phyloP scores from a whole-genome alignment of 2,888 invertebrate genomes.

The Cataglyphis altisquamis region DNA sequence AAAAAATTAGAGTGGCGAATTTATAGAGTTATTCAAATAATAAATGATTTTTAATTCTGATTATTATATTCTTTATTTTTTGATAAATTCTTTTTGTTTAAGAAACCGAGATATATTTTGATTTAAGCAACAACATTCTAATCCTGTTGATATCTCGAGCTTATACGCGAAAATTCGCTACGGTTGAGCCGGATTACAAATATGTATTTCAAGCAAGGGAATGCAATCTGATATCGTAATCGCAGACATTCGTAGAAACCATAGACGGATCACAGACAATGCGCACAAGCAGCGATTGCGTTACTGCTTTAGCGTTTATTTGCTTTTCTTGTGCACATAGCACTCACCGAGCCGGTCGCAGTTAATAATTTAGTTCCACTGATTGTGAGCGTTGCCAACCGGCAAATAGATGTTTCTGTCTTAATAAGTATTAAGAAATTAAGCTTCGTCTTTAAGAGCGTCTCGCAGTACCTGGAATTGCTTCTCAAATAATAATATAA shows the following conservation, averaged over 20 bases:
- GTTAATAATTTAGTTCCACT: slow-evolving; percentile 78
- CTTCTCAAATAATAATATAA: neutral
- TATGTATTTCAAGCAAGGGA: slow-evolving; percentile 4
- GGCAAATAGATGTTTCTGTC: slow-evolving; percentile 63
- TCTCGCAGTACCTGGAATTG: neutral
- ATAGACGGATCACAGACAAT: slow-evolving; percentile 27
- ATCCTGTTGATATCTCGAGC: neutral
- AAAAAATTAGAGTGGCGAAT: neutral
- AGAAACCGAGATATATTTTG: neutral
- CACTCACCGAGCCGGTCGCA: slow-evolving; percentile 78
- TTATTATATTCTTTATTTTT: neutral
- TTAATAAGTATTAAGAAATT: slow-evolving; percentile 71
- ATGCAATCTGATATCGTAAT: neutral
- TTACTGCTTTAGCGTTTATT: slow-evolving; percentile 57
- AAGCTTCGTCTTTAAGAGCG: slow-evolving; percentile 42
- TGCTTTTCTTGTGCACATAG: slow-evolving; percentile 64
- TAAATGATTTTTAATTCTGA: neutral
- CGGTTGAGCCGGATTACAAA: neutral
- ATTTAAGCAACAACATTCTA: neutral
- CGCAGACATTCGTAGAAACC: neutral
- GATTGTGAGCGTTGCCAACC: slow-evolving; percentile 59
- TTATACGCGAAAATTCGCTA: slow-evolving; percentile 25
- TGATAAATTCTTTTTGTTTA: neutral
- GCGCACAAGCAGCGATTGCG: slow-evolving; percentile 15
- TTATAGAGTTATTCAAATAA: neutral